phyloP scores from a whole-genome alignment of 2,797 vertebrate genomes.

The Hemibagrus guttatus region DNA sequence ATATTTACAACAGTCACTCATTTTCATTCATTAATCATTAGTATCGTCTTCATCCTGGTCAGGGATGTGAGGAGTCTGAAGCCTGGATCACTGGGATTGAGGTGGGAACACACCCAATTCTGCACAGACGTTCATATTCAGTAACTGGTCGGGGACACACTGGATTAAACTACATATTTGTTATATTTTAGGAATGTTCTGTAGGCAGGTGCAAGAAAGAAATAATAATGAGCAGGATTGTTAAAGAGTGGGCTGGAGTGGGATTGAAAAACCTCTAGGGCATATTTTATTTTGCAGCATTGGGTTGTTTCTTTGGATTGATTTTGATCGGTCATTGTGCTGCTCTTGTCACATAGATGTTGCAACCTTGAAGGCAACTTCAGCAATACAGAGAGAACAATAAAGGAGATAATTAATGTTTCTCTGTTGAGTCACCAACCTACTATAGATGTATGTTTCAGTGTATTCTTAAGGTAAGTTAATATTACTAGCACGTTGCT shows the following conservation, averaged over 20 bases:
- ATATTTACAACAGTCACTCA: background rate
- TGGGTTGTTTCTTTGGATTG: slow-evolving; percentile 14
- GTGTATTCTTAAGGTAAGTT: background rate
- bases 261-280: slow-evolving; percentile 2
- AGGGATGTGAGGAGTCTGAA: background rate
- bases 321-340: background rate
- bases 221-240: slow-evolving; percentile 4
- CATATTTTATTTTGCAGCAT: background rate
- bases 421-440: slow-evolving; percentile 5
- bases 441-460: background rate
- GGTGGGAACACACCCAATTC: background rate
- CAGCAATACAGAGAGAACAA: background rate
- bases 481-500: background rate
- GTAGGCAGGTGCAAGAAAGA: background rate
- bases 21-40: background rate
- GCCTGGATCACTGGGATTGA: background rate
- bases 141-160: background rate
- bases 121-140: background rate
- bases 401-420: slow-evolving; percentile 15
- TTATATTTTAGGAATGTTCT: background rate
- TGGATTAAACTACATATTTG: background rate
- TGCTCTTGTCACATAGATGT: slow-evolving; percentile 17
- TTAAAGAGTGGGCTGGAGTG: slow-evolving; percentile 9
- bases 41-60: background rate
- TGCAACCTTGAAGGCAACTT: background rate